Conservation (phyloP, 2,113 vertebrate species). For the Peromyscus polionotus region DNA sequence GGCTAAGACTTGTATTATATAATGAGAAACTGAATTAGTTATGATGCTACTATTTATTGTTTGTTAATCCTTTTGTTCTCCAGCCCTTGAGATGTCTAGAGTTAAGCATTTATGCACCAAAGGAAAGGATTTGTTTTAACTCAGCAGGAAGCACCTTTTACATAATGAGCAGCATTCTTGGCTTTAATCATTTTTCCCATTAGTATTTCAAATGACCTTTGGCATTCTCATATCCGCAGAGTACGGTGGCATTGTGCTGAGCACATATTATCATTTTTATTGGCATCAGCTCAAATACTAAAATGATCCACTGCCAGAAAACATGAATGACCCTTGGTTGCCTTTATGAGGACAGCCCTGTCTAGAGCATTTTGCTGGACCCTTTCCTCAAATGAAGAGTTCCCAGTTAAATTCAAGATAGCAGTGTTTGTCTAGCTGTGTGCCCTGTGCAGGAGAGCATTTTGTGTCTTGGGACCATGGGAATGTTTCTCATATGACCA, state of each 20-base stretch:
- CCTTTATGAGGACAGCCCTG: conserved; percentile 76
- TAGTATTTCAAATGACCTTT: conserved; percentile 86
- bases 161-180: conserved; percentile 77
- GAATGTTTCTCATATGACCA: neutral
- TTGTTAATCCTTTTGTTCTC: conserved; percentile 50
- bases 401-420: conserved; percentile 14
- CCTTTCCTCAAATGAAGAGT: conserved; percentile 42
- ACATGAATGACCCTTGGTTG: conserved; percentile 77
- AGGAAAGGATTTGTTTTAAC: conserved; percentile 70
- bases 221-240: conserved; percentile 82
- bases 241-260: conserved; percentile 85
- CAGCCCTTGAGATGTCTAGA: conserved; percentile 12
- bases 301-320: conserved; percentile 82
- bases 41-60: conserved; percentile 34
- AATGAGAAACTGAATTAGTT: conserved; percentile 55
- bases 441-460: neutral
- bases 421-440: neutral
- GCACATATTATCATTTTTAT: conserved; percentile 85
- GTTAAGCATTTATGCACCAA: conserved; percentile 66
- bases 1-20: neutral
- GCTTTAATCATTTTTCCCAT: conserved; percentile 85
- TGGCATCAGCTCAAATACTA: conserved; percentile 86
- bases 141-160: conserved; percentile 84
- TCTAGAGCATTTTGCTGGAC: conserved; percentile 59
- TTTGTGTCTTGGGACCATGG: neutral